Evolutionary conservation across 1,140 invertebrate species (phyloP).

Genomic region (Pygmarrhopalites habei): DNA sequence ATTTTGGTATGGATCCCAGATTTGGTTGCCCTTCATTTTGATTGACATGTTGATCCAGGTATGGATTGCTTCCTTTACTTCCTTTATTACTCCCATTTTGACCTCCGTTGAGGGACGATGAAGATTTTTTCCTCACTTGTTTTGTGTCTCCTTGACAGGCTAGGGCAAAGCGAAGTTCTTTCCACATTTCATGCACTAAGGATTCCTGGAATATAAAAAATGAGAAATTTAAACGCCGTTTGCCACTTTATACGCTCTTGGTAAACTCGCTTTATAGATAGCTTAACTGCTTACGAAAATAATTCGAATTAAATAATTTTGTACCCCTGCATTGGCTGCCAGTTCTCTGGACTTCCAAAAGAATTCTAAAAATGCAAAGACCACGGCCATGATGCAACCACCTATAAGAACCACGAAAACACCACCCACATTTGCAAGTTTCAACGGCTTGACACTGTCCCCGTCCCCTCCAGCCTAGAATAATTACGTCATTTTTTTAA

Average conservation of each 20-base stretch:
- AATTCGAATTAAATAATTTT: background rate
- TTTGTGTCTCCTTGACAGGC: constrained; percentile 55
- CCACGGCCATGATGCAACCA: constrained; percentile 56
- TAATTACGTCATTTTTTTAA: background rate
- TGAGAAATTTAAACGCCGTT: background rate
- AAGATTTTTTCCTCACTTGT: constrained; percentile 37
- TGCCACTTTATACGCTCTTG: background rate
- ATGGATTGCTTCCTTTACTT: constrained; percentile 11
- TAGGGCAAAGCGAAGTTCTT: constrained; percentile 60
- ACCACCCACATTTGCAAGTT: constrained; percentile 74
- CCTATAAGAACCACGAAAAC: constrained; percentile 77
- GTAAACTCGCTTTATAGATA: no score
- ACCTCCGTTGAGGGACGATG: no score
- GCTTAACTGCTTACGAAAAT: no score
- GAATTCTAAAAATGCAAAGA: constrained; percentile 67
- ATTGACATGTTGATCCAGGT: constrained; percentile 13
- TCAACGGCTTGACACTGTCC: constrained; percentile 45
- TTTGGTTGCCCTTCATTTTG: no score
- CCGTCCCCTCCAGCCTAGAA: background rate
- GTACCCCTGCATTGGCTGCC: constrained; percentile 66
- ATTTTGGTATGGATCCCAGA: no score
- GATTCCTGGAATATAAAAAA: constrained; percentile 31
- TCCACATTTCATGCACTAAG: constrained; percentile 35
- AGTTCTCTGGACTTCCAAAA: constrained; percentile 71
- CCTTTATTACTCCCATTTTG: background rate